Evolutionary conservation across 2,888 invertebrate species (phyloP).

Genomic region (Philaethria dido): DNA sequence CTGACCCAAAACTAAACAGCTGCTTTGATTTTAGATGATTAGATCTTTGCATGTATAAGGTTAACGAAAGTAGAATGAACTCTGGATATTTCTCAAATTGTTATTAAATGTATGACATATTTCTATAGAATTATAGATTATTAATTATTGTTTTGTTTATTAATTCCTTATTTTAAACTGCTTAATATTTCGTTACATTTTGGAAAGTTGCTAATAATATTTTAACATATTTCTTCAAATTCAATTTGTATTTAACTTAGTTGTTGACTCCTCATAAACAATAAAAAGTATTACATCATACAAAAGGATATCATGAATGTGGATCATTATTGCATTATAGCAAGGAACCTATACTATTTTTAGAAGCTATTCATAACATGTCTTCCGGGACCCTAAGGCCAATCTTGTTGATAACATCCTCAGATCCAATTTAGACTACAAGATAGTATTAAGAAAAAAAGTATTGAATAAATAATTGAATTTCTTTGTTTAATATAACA

Average conservation of each 20-base stretch:
- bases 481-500: neutral
- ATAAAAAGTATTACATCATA: conserved; percentile 20
- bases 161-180: neutral
- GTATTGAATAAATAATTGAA: neutral
- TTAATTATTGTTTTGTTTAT: too few relatives aligned
- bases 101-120: neutral
- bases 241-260: too few relatives aligned
- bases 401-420: conserved; percentile 43
- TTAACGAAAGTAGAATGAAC: neutral
- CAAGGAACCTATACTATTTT: conserved; percentile 55
- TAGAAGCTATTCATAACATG: conserved; percentile 48
- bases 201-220: neutral
- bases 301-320: conserved; percentile 57
- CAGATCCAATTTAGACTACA: conserved; percentile 5
- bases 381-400: conserved; percentile 46
- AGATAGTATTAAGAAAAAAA: neutral
- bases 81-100: neutral
- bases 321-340: conserved; percentile 48
- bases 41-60: neutral
- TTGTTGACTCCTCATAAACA: neutral
- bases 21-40: too few relatives aligned
- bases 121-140: too few relatives aligned
- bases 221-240: neutral
- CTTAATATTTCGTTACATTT: neutral
- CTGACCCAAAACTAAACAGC: neutral